A percentile compares a stretch with the other conserved stretches of the same genome.
Conservation (phyloP, 2,113 vertebrate genomes). For the Tichodroma muraria region DNA sequence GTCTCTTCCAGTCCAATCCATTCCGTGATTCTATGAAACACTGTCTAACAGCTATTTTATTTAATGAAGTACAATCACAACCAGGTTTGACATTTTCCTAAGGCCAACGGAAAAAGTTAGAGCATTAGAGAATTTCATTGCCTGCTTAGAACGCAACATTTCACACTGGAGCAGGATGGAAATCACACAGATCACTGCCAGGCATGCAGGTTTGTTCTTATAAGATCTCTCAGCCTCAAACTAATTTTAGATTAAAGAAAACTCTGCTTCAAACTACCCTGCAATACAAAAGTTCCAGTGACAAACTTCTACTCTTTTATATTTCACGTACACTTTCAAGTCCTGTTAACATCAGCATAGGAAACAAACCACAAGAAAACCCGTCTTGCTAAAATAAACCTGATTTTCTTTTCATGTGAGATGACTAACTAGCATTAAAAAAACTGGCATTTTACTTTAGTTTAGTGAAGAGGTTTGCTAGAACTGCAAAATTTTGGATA, state of each 20-base stretch:
- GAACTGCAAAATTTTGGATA: background rate
- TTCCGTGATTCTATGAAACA: background rate
- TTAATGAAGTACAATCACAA: slow-evolving; percentile 50
- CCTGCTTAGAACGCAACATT: slow-evolving; percentile 22
- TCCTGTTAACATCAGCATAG: slow-evolving; percentile 22
- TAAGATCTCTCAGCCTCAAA: slow-evolving; percentile 5
- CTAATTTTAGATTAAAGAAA: slow-evolving; percentile 48
- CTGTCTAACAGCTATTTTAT: slow-evolving; percentile 41
- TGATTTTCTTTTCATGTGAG: background rate
- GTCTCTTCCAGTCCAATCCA: background rate
- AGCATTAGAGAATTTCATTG: slow-evolving; percentile 10
- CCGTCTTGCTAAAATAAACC: slow-evolving; percentile 39
- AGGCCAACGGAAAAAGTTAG: slow-evolving; percentile 23
- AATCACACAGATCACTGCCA: background rate
- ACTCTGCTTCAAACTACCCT: background rate
- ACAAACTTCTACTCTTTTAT: slow-evolving; percentile 7
- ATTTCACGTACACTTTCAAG: background rate
- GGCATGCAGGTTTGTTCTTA: slow-evolving; percentile 4
- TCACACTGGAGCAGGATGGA: slow-evolving; percentile 17
- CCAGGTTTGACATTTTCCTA: slow-evolving; percentile 29
- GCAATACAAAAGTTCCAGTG: slow-evolving; percentile 1
- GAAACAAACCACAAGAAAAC: slow-evolving; percentile 28
- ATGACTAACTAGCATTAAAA: background rate
- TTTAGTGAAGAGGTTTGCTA: background rate
- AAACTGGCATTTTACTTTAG: background rate